Evolutionary conservation across 2,888 invertebrate species (phyloP), one percentile per base, ranked within the genome.

Genomic region (Clanis bilineata): DNA sequence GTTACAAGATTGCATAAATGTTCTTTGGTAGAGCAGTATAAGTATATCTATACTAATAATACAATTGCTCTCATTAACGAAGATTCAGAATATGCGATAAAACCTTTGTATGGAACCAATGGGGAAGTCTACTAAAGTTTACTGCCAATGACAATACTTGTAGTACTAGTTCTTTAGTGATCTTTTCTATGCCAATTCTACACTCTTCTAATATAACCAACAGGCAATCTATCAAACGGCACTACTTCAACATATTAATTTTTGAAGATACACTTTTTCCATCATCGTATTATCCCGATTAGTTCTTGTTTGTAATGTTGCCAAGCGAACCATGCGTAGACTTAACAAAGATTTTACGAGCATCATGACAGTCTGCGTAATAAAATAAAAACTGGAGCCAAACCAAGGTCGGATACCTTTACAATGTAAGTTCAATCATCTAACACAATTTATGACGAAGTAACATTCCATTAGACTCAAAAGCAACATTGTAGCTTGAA

Each of bases 311-410:
- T 58, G 58, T 56, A 58, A 56, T 47, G 43, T 58, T 62, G 62
- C 62, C 58, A 59, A 59, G 47, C 47, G 41, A 59, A 56, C 25
- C 47, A 59, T 54, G 55, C 55, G 55, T 39, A 56, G 62, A 25
- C 56, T 51, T 58, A 59, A 62, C 61, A 62, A 56, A 59, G 18
- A 47, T 47, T 51, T 56, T 62, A 62, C 36, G 32, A 56, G 41
- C 21, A 43, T 47, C 39, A 51, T 56, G 41, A 59, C 43, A 44
- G 44, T 22, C 55, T 56, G 44, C 22, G 45, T 47, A 58, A 39
- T 41, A 56, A 36, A 61, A 36, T 36, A 56, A 56, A 3, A 51
- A 39, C 36, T 41, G 12, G 18, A 28, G 23, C 22, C 28, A 15
- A 39, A 39, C 58, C 10, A 38, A 58, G n/a, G 36, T 36, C 12